Evolutionary conservation across 2,113 vertebrate species (phyloP).

Genomic region (Theropithecus gelada): DNA sequence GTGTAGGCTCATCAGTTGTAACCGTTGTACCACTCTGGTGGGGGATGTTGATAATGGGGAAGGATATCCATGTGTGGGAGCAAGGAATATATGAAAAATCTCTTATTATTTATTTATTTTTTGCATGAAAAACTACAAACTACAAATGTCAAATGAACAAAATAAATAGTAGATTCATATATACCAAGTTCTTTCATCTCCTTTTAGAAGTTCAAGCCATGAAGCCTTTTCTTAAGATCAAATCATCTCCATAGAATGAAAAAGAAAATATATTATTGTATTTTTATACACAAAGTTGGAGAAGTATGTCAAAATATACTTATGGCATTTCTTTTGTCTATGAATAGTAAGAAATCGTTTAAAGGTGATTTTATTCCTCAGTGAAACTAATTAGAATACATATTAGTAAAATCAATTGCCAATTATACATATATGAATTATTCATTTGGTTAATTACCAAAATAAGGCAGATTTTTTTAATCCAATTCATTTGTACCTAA

Average conservation of each 20-base stretch:
- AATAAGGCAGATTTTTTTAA: background rate
- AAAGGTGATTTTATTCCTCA: background rate
- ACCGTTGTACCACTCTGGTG: background rate
- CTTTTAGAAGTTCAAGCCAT: background rate
- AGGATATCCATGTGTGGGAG: background rate
- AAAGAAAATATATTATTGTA: background rate
- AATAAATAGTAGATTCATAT: background rate
- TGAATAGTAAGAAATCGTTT: background rate
- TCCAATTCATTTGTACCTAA: background rate
- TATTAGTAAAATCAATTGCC: background rate
- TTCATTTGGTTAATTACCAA: conserved; percentile 7
- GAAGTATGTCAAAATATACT: background rate
- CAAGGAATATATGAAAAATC: background rate
- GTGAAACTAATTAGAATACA: background rate
- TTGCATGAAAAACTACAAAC: background rate
- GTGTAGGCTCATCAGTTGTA: background rate
- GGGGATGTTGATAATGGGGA: background rate
- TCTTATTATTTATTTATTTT: too few species aligned
- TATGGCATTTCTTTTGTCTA: background rate
- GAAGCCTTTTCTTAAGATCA: background rate
- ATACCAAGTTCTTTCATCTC: background rate
- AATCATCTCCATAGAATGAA: background rate
- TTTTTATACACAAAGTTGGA: background rate
- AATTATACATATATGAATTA: conserved; percentile 21
- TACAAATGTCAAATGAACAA: background rate